These are phyloP conservation scores for Apocheima hispidaria DNA, from an alignment of 2,888 invertebrate species.

Conservation along the genomic window DNA sequence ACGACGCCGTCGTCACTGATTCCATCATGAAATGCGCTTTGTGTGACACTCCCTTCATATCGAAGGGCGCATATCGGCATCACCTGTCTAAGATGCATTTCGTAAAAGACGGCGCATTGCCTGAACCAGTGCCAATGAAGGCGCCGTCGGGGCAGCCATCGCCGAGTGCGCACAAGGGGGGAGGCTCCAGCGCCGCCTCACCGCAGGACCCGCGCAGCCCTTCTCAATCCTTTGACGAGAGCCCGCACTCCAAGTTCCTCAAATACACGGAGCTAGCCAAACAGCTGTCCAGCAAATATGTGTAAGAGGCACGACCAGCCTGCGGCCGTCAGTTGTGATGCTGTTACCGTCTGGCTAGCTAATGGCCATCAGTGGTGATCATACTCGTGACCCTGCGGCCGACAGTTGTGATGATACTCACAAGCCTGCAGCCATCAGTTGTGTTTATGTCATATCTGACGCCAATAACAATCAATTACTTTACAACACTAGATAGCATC, in stretches of 20 bases:
- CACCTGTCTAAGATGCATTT: constrained; percentile 98
- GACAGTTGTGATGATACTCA: neutral
- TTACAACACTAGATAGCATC: neutral
- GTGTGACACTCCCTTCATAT: constrained; percentile 98
- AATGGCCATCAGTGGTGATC: neutral
- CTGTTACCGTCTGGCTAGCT: constrained; percentile 57
- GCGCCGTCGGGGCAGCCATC: constrained; percentile 78
- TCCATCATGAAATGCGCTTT: constrained; percentile 97
- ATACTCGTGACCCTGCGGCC: neutral
- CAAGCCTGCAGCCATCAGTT: neutral
- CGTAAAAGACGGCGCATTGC: constrained; percentile 95
- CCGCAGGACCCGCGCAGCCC: constrained; percentile 87
- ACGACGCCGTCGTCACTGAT: constrained; percentile 95
- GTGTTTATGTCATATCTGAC: neutral
- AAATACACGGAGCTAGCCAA: constrained; percentile 99
- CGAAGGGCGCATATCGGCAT: constrained; percentile 98
- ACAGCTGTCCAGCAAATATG: constrained; percentile 98
- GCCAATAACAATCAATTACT: neutral
- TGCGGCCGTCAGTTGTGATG: constrained; percentile 86
- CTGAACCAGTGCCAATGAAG: constrained; percentile 90
- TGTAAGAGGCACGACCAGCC: constrained; percentile 83
- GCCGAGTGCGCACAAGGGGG: constrained; percentile 76
- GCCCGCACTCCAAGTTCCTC: constrained; percentile 98
- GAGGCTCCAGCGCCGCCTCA: constrained; percentile 75
- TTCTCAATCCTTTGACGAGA: constrained; percentile 92